phyloP scores from a whole-genome alignment of 2,888 invertebrate species.

The Patella depressa region DNA sequence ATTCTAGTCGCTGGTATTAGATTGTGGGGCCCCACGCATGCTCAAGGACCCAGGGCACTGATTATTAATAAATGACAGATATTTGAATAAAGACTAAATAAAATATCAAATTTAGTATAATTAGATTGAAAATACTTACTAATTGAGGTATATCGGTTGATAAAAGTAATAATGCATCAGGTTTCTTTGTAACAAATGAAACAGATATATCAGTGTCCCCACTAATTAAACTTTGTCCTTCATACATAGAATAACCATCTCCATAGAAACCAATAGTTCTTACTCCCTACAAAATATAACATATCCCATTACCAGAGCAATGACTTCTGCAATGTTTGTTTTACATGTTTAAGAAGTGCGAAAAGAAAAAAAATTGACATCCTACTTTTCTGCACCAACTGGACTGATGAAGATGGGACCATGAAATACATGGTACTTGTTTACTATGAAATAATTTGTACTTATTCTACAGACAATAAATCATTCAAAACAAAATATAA shows the following conservation, averaged over 20 bases:
- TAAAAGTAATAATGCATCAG: constrained; percentile 80
- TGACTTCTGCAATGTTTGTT: background rate
- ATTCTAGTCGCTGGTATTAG: no score
- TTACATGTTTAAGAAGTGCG: background rate
- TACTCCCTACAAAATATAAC: constrained; percentile 47
- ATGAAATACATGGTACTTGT: background rate
- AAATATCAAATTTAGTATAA: no score
- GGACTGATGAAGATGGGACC: background rate
- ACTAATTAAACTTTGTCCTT: constrained; percentile 75
- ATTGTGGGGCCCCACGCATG: no score
- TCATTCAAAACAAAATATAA: background rate
- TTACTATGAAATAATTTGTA: no score
- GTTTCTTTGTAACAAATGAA: constrained; percentile 81
- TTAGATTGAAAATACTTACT: constrained; percentile 46
- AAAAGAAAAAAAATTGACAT: background rate
- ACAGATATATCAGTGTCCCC: constrained; percentile 81
- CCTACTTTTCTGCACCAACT: no score
- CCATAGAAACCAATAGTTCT: constrained; percentile 75
- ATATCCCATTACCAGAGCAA: background rate
- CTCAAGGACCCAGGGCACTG: no score
- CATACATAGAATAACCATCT: constrained; percentile 80
- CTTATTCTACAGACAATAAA: no score
- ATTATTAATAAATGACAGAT: no score
- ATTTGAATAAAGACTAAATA: no score
- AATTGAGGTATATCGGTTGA: constrained; percentile 53